These are phyloP conservation scores for Nebria ingens DNA, from an alignment of 1,140 invertebrate species.

Conservation along the genomic window DNA sequence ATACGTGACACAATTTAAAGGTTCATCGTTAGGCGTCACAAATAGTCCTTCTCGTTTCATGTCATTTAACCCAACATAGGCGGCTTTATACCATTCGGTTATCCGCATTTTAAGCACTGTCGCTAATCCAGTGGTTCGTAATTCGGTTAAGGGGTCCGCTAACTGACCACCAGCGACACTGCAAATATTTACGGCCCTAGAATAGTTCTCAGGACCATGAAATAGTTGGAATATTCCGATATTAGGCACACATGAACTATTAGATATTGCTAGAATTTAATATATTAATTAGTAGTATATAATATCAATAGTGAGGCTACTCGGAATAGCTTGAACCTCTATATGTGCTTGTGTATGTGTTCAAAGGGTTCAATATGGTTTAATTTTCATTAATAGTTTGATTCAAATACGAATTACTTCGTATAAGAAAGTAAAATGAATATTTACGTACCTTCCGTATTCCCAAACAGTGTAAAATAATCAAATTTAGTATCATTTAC, in stretches of 20 bases:
- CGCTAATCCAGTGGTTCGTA: conserved; percentile 43
- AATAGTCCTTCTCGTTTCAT: conserved; percentile 29
- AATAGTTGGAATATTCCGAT: conserved; percentile 48
- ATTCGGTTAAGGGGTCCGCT: conserved; percentile 45
- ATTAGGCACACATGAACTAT: conserved; percentile 43
- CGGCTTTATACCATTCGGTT: conserved; percentile 28
- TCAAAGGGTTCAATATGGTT: no score
- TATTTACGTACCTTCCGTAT: conserved; percentile 41
- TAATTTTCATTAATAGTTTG: no score
- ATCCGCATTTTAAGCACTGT: conserved; percentile 25
- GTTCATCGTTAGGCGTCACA: conserved; percentile 40
- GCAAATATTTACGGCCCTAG: conserved; percentile 40
- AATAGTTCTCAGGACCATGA: conserved; percentile 41
- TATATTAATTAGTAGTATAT: no score
- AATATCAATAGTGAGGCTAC: no score
- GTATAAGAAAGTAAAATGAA: no score
- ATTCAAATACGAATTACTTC: no score
- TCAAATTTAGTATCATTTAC: conserved; percentile 41
- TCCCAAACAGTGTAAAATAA: conserved; percentile 47
- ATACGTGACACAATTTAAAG: conserved; percentile 45
- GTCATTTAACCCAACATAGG: conserved; percentile 46
- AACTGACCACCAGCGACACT: conserved; percentile 42
- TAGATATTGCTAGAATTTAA: conserved; percentile 38
- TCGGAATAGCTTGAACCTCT: no score
- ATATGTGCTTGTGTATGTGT: no score